phyloP scores from a whole-genome alignment of 2,888 invertebrate genomes.

The Crossocerus cetratus region DNA sequence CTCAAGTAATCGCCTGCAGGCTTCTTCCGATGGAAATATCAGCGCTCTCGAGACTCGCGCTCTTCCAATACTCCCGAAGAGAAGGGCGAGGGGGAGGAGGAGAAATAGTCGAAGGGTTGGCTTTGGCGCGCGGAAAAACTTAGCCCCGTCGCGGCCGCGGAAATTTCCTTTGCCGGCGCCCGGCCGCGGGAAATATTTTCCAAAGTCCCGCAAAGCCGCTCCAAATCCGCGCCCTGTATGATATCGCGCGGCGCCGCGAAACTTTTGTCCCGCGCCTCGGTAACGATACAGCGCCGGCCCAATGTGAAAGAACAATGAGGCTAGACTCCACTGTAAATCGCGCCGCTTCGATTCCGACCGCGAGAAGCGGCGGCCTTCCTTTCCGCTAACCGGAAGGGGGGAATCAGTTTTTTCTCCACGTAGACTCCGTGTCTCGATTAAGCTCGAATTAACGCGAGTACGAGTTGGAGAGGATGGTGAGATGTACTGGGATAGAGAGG shows the following conservation, averaged over 20 bases:
- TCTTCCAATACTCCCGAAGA: constrained; percentile 12
- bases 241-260: constrained; percentile 50
- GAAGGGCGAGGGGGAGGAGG: too few species aligned
- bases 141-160: constrained; percentile 35
- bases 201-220: constrained; percentile 60
- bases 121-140: constrained; percentile 30
- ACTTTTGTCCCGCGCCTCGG: constrained; percentile 57
- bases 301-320: constrained; percentile 20
- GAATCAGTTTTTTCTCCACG: neutral
- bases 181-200: constrained; percentile 62
- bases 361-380: constrained; percentile 13
- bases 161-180: constrained; percentile 63
- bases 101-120: constrained; percentile 53
- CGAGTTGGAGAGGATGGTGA: too few species aligned
- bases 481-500: too few species aligned
- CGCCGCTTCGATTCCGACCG: constrained; percentile 16
- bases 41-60: neutral
- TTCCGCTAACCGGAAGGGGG: neutral
- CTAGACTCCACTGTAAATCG: constrained; percentile 24
- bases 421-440: too few species aligned
- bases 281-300: constrained; percentile 19
- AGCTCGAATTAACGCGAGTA: too few species aligned
- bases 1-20: too few species aligned
- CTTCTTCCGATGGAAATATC: too few species aligned
- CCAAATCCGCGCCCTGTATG: constrained; percentile 62